Evolutionary conservation across 2,888 invertebrate species (phyloP).

Genomic region (Eurytoma californica): DNA sequence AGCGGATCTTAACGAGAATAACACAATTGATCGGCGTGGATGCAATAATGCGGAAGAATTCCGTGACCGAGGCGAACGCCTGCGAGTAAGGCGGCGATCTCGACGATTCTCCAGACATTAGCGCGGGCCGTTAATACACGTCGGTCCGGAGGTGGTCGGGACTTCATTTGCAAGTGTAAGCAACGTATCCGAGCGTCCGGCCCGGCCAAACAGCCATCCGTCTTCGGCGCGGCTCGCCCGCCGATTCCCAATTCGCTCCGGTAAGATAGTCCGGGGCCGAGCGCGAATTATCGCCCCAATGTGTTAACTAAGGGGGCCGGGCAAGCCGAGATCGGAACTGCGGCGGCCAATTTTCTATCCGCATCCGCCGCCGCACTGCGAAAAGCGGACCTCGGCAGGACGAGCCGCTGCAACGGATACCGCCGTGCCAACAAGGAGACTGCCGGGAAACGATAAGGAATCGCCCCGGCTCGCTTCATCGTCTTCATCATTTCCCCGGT

Average conservation of each 20-base stretch:
- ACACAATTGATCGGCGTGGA: conserved; percentile 29
- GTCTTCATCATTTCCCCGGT: background rate
- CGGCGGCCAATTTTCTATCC: conserved; percentile 39
- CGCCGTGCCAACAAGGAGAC: conserved; percentile 39
- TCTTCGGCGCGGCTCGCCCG: conserved; percentile 16
- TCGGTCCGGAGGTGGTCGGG: conserved; percentile 55
- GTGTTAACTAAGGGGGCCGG: background rate
- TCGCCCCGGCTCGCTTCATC: conserved; percentile 11
- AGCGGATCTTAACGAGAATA: background rate
- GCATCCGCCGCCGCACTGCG: conserved; percentile 33
- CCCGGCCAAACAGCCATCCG: conserved; percentile 63
- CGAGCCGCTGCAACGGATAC: conserved; percentile 21
- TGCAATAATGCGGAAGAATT: conserved; percentile 4
- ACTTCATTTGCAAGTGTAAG: conserved; percentile 71
- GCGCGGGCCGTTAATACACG: conserved; percentile 62
- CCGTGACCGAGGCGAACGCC: background rate
- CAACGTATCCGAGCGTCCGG: conserved; percentile 57
- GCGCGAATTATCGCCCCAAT: conserved; percentile 15
- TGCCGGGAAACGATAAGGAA: conserved; percentile 1
- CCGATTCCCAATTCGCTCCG: background rate
- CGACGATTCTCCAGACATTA: conserved; percentile 46
- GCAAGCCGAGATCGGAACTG: conserved; percentile 27
- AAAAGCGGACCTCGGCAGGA: conserved; percentile 16
- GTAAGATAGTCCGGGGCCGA: background rate
- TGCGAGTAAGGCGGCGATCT: background rate